phyloP scores from a whole-genome alignment of 2,888 invertebrate genomes.

The Eulithis prunata region DNA sequence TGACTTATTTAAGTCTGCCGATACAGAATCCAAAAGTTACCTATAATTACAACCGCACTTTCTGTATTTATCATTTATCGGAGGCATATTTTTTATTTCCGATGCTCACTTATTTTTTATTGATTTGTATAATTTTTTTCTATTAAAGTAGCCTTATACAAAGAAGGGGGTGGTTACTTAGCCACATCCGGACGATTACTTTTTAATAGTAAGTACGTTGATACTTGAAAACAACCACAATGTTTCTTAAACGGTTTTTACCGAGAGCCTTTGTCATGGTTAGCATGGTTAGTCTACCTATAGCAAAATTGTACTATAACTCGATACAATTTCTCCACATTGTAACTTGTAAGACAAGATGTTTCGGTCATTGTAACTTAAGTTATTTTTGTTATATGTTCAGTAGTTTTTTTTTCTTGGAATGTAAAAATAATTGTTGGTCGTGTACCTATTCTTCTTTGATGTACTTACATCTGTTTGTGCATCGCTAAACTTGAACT shows the following conservation, averaged over 20 bases:
- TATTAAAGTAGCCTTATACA: constrained; percentile 3
- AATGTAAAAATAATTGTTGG: background rate
- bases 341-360: background rate
- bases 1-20: too few relatives aligned
- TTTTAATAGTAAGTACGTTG: constrained; percentile 5
- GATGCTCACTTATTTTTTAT: too few relatives aligned
- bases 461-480: background rate
- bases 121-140: too few relatives aligned
- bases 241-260: constrained; percentile 10
- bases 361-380: background rate
- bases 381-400: too few relatives aligned
- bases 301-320: background rate
- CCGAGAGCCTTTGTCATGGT: constrained; percentile 7
- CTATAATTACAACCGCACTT: background rate
- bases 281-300: too few relatives aligned
- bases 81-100: too few relatives aligned
- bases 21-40: background rate
- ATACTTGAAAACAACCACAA: constrained; percentile 16
- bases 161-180: constrained; percentile 6
- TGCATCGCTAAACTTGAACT: background rate
- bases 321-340: background rate
- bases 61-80: too few relatives aligned
- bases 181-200: constrained; percentile 18
- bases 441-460: background rate
- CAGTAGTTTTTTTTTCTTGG: background rate